phyloP scores from a whole-genome alignment of 2,797 vertebrate genomes.

The Odontamblyopus rebecca region DNA sequence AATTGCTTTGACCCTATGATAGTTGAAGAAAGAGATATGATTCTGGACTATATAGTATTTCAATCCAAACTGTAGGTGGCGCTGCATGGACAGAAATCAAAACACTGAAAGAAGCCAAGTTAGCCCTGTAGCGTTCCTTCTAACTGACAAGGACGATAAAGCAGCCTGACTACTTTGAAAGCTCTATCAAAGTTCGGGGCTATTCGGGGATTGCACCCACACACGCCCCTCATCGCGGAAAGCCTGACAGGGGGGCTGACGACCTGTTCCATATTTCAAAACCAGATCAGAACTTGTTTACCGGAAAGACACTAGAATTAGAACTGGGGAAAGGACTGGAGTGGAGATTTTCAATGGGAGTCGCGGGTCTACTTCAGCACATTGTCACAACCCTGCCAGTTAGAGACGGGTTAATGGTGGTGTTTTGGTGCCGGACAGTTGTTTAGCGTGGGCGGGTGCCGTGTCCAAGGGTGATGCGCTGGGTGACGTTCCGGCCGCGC shows the following conservation, averaged over 20 bases:
- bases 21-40: too few species aligned
- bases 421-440: conserved; percentile 59
- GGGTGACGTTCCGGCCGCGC: conserved; percentile 54
- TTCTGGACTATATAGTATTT: too few species aligned
- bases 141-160: neutral
- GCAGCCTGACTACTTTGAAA: conserved; percentile 3
- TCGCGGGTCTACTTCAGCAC: conserved; percentile 40
- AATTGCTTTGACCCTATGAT: too few species aligned
- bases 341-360: neutral
- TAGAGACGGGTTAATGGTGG: conserved; percentile 64
- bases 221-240: neutral
- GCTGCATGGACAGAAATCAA: neutral
- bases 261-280: conserved; percentile 1
- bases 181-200: conserved; percentile 9
- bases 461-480: conserved; percentile 55
- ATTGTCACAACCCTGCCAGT: conserved; percentile 42
- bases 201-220: neutral
- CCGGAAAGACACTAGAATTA: neutral
- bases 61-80: neutral
- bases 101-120: neutral
- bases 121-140: neutral
- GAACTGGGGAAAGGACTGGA: neutral
- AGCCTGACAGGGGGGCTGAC: neutral
- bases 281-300: neutral
- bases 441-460: conserved; percentile 58